Evolutionary conservation across 2,797 vertebrate genomes (phyloP), one percentile per base, ranked within the genome.

Genomic region (Neostethus bicornis): DNA sequence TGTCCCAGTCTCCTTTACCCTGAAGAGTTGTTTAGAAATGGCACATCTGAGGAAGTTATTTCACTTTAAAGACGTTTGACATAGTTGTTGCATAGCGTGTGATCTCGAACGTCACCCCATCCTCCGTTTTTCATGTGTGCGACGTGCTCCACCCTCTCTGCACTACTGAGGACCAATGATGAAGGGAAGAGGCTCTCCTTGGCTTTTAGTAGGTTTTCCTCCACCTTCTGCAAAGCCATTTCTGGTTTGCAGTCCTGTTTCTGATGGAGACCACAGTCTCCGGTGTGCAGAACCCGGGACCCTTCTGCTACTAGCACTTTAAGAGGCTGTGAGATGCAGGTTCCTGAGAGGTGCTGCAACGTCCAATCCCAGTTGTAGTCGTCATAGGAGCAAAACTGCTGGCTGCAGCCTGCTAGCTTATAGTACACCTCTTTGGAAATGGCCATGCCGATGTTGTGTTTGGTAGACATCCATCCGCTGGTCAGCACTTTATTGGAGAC

Each of bases 321-420:
- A 3, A 94, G 77, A 2, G 92, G 84, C 47, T 89, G 92, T 0
- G 90, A 60, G n/a, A 93, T 87, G 85, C 93, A 94, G 1, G 83
- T 61, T 3, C 91, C 92, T 0, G 92, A 93, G 3, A 94, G 74
- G 58, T 90, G 83, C 84, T 93, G 92, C 47, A 94, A 46, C 12
- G 91, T 93, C 93, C 93, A 94, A 80, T 94, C 92, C 93, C 93
- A 94, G 85, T 94, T 94, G 67, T 94, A 94, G 59, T 94, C 93
- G 1, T 94, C 93, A 1, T 93, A 93, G 28, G 90, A 89, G 84
- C 93, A 94, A 78, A 83, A 94, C 0, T 89, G 88, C 0, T 77
- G 29, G 58, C 75, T 87, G 81, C 93, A 94, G 24, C 91, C 91
- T 90, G 93, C 92, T 44, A 94, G 80, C 54, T 92, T 92, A 74